Evolutionary conservation across 2,888 invertebrate genomes (phyloP).

Genomic region (Ferrisia virgata): DNA sequence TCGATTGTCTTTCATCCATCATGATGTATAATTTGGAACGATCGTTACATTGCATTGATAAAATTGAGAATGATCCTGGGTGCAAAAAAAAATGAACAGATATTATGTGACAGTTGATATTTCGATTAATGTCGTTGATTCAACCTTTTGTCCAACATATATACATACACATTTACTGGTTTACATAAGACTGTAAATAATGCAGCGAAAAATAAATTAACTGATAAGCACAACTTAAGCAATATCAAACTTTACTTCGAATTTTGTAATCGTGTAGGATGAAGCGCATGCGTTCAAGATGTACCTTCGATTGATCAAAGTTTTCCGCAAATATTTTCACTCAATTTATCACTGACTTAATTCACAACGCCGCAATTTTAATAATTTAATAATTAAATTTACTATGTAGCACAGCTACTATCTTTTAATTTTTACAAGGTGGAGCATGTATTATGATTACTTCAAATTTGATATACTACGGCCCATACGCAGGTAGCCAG

Average conservation of each 20-base stretch:
- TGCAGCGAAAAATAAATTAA: not conserved
- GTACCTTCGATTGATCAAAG: not conserved
- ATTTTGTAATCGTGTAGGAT: not conserved
- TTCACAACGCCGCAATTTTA: not conserved
- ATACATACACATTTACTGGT: not conserved
- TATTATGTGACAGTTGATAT: not conserved
- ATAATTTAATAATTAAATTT: not conserved
- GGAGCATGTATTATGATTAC: not conserved
- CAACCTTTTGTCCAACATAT: not conserved
- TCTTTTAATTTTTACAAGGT: not conserved
- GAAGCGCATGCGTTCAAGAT: not conserved
- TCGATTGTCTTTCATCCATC: constrained; percentile 70
- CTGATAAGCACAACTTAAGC: not conserved
- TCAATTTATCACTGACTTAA: not conserved
- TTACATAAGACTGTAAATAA: not conserved
- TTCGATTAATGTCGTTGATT: not conserved
- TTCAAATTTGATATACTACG: not conserved
- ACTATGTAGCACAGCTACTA: not conserved
- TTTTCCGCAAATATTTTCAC: not conserved
- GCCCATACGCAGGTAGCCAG: not conserved
- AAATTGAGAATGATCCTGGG: not conserved
- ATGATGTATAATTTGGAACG: constrained; percentile 39
- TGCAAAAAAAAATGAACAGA: not conserved
- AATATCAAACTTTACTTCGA: not conserved
- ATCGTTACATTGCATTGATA: constrained; percentile 39